Evolutionary conservation across 2,888 invertebrate genomes (phyloP).

Genomic region (Coelinius sp.): DNA sequence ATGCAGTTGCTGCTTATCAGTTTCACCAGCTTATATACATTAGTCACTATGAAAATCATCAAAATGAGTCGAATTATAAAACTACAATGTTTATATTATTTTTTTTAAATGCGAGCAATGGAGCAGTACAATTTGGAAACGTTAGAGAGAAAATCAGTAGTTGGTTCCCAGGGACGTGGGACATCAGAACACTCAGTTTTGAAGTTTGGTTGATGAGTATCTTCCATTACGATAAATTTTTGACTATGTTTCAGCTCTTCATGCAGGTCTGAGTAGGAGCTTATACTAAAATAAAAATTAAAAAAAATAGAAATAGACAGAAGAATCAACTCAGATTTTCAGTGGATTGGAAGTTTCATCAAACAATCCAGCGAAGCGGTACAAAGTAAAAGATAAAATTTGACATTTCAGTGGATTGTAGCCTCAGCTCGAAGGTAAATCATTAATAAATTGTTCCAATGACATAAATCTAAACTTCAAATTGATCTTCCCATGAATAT

Average conservation of each 20-base stretch:
- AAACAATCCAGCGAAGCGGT: too few relatives aligned
- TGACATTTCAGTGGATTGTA: too few relatives aligned
- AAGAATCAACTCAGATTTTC: not conserved
- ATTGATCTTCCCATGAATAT: too few relatives aligned
- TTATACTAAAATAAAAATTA: too few relatives aligned
- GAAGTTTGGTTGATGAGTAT: too few relatives aligned
- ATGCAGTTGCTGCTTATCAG: slow-evolving; percentile 2
- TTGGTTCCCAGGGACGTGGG: too few relatives aligned
- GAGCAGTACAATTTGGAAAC: not conserved
- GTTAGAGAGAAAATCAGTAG: not conserved
- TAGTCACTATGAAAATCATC: not conserved
- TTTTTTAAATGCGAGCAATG: not conserved
- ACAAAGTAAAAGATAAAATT: too few relatives aligned
- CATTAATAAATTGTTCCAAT: too few relatives aligned
- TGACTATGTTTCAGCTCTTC: not conserved
- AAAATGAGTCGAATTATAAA: not conserved
- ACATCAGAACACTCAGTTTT: too few relatives aligned
- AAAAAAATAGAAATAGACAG: not conserved
- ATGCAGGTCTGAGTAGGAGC: not conserved
- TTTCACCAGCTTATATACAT: not conserved
- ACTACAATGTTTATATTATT: not conserved
- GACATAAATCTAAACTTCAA: too few relatives aligned
- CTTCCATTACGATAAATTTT: not conserved
- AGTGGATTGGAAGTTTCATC: too few relatives aligned
- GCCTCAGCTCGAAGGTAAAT: too few relatives aligned